These are phyloP conservation scores for Trissoscelio sp. DNA, from an alignment of 2,888 invertebrate species.

Conservation along the genomic window DNA sequence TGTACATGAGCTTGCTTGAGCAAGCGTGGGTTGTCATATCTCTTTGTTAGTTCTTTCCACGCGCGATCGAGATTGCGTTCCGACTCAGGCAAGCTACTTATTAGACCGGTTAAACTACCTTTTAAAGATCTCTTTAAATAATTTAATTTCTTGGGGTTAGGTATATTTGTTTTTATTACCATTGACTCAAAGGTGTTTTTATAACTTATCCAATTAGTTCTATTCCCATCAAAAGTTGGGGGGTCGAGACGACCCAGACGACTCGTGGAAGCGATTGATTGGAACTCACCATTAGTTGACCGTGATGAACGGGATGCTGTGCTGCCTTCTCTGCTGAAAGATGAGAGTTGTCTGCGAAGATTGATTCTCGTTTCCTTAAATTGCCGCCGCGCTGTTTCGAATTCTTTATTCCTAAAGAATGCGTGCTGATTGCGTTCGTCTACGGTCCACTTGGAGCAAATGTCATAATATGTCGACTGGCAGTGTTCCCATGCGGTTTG, in stretches of 20 bases:
- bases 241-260: conserved; percentile 20
- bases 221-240: conserved; percentile 20
- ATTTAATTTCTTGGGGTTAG: conserved; percentile 36
- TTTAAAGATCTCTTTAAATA: conserved; percentile 31
- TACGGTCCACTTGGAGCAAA: too few species aligned
- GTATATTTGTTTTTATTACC: conserved; percentile 25
- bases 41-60: conserved; percentile 21
- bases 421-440: too few species aligned
- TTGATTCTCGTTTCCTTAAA: too few species aligned
- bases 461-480: too few species aligned
- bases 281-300: conserved; percentile 15
- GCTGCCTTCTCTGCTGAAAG: too few species aligned
- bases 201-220: not conserved
- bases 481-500: too few species aligned
- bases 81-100: conserved; percentile 27
- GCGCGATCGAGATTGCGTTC: conserved; percentile 51
- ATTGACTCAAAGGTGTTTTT: conserved; percentile 40
- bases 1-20: conserved; percentile 28
- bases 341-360: too few species aligned
- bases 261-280: conserved; percentile 2
- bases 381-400: too few species aligned
- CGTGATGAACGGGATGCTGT: not conserved
- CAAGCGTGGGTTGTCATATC: conserved; percentile 38
- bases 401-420: too few species aligned
- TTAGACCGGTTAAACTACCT: conserved; percentile 17